These are phyloP conservation scores for Silurus asotus DNA, from an alignment of 2,113 vertebrate species.

Conservation along the genomic window DNA sequence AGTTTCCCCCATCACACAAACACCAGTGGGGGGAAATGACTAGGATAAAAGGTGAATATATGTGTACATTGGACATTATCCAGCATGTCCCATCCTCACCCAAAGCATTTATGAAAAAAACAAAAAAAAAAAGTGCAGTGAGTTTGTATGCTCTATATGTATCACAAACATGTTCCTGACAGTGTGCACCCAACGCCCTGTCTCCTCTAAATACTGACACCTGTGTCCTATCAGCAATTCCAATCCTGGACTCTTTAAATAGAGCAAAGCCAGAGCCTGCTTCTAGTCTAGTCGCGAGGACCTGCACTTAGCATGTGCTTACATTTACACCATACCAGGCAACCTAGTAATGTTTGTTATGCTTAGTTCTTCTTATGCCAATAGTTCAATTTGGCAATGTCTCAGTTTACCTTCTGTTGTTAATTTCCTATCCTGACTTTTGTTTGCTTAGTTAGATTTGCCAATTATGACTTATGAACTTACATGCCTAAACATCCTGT, in stretches of 20 bases:
- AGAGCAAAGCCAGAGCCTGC: not conserved
- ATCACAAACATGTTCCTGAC: not conserved
- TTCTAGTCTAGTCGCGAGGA: not conserved
- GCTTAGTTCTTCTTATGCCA: not conserved
- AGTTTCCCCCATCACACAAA: not conserved
- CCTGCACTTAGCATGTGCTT: not conserved
- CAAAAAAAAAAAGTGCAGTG: not conserved
- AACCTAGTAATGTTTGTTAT: not conserved
- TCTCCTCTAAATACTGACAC: not conserved
- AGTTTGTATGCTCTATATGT: constrained; percentile 4
- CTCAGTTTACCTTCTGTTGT: not conserved
- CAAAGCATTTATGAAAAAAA: not conserved
- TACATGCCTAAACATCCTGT: not conserved
- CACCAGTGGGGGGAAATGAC: not conserved
- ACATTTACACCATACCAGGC: not conserved
- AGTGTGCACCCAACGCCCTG: not conserved
- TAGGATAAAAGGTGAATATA: not conserved
- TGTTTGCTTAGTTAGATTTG: not conserved
- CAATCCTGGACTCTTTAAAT: not conserved
- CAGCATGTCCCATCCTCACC: not conserved
- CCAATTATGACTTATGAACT: not conserved
- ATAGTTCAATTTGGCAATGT: not conserved
- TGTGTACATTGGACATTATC: not conserved
- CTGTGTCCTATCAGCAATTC: constrained; percentile 1
- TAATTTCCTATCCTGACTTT: not conserved